These are phyloP conservation scores for Anniella stebbinsi DNA, from an alignment of 2,797 vertebrate species.

Conservation along the genomic window DNA sequence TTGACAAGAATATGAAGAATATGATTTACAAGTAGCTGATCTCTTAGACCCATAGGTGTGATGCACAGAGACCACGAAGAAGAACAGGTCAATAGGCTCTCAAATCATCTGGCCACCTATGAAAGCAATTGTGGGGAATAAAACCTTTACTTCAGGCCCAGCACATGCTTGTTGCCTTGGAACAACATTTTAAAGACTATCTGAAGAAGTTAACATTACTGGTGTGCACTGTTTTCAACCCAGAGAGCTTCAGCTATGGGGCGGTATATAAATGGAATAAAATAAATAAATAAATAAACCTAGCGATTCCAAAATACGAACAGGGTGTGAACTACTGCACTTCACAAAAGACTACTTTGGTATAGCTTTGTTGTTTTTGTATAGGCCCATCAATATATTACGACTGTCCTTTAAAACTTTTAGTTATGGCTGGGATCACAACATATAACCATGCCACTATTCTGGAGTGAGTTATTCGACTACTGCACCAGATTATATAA, in stretches of 20 bases:
- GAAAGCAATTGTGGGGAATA: neutral
- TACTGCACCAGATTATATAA: neutral
- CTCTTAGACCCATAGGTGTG: too few relatives aligned
- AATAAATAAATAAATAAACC: too few relatives aligned
- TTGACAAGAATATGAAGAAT: too few relatives aligned
- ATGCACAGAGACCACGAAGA: too few relatives aligned
- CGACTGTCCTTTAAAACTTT: neutral
- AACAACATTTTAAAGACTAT: neutral
- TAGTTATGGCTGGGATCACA: neutral
- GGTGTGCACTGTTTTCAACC: neutral
- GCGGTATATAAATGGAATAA: too few relatives aligned
- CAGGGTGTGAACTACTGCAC: neutral
- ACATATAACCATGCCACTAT: neutral
- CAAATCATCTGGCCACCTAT: neutral
- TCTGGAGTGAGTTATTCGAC: neutral
- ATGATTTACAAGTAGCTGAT: too few relatives aligned
- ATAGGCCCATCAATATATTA: neutral
- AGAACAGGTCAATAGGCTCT: neutral
- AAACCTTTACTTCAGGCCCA: neutral
- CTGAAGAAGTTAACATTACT: neutral
- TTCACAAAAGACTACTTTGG: neutral
- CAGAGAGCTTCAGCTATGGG: too few relatives aligned
- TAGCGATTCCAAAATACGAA: neutral
- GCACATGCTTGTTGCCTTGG: neutral
- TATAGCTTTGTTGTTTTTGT: neutral